phyloP scores from a whole-genome alignment of 2,888 invertebrate species.

The Cybosia mesomella region DNA sequence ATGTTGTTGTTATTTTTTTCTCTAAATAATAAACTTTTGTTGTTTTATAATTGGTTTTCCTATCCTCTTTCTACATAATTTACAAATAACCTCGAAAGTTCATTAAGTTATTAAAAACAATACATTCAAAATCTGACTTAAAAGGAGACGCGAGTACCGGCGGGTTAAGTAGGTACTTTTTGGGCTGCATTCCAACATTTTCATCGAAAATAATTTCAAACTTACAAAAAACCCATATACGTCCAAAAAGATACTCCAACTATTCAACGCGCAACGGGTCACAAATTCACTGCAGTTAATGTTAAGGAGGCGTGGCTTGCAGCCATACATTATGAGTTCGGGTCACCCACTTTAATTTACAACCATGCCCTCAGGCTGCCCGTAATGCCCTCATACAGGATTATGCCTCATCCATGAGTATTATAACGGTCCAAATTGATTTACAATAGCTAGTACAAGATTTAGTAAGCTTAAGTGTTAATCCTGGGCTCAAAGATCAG shows the following conservation, averaged over 20 bases:
- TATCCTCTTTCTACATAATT: too few species aligned
- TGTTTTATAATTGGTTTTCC: too few species aligned
- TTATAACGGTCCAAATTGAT: conserved; percentile 58
- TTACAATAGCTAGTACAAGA: conserved; percentile 55
- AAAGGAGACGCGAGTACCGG: too few species aligned
- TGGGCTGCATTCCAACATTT: not conserved
- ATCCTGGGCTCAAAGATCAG: conserved; percentile 40
- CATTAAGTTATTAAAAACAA: too few species aligned
- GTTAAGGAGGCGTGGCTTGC: conserved; percentile 42
- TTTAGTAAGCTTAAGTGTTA: conserved; percentile 52
- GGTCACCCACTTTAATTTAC: conserved; percentile 52
- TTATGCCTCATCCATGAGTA: conserved; percentile 49
- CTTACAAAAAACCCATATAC: not conserved
- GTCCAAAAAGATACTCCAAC: conserved; percentile 34
- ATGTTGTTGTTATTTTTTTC: too few species aligned
- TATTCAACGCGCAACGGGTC: conserved; percentile 38
- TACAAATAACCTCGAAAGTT: too few species aligned
- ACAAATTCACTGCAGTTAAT: conserved; percentile 50
- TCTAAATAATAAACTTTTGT: too few species aligned
- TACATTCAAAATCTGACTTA: too few species aligned
- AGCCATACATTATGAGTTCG: conserved; percentile 42
- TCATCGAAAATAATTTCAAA: not conserved
- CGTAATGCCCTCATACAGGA: conserved; percentile 49
- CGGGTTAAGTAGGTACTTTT: too few species aligned
- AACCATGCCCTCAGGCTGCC: conserved; percentile 39